Evolutionary conservation across 1,140 invertebrate species (phyloP), one percentile per base, ranked within the genome.

Genomic region (Yoshiicerus persimilis): DNA sequence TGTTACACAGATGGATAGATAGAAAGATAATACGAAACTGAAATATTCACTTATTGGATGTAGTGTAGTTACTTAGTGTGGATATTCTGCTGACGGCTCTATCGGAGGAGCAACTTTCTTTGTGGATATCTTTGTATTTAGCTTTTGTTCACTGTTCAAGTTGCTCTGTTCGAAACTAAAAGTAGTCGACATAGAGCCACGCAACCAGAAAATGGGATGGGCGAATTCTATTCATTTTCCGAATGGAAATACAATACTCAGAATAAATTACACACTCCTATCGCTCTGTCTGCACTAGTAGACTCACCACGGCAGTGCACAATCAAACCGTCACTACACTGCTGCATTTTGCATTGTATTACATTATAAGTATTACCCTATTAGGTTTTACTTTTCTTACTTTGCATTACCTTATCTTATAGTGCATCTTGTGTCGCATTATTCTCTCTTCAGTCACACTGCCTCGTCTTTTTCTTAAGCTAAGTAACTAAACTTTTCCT

Each of bases 211-310:
- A 80, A 80, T 80, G 32, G 30, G 75, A 80, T 80, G 75, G 75
- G 75, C 30, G 32, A 80, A 80, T 80, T 80, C 75, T 80, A 80
- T 80, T 80, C 75, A 80, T 80, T 80, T 80, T 38, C 75, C 32
- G 75, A 80, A 38, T 38, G 32, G 75, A 80, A 80, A 80, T 80
- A 80, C 75, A 80, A 80, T 80, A 80, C 34, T 80, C 32, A 80
- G 75, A 80, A 80, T 80, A 80, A 80, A 80, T 80, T 80, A 80
- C 30, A 80, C 27, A 38, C 64, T 70, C 23, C 27, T 27, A 70
- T 70, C 23, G 64, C 47, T 56, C 47, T 56, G 47, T 56, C 47
- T 70, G 64, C 23, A 70, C 23, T 70, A 25, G 1, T 30, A 25
- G 20, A 25, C 13, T n/a, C 62, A 1, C 20, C 5, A 1, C 62